Percentiles rank a stretch among this genome's conserved stretches.
Evolutionary conservation across 2,113 vertebrate genomes (phyloP).

Genomic region (Carassius gibelio): DNA sequence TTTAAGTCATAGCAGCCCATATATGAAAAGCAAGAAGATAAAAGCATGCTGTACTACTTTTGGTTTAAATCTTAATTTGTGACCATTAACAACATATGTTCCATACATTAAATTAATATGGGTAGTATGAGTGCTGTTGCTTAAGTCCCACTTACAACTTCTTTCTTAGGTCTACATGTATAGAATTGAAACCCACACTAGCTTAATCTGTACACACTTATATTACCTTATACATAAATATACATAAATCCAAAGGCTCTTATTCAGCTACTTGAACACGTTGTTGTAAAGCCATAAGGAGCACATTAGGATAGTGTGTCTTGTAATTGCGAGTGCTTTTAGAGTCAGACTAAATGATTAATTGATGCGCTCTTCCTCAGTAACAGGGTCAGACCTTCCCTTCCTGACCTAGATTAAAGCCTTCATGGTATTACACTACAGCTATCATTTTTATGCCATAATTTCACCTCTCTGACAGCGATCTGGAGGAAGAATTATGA

Average conservation of each 20-base stretch:
- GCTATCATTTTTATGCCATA: not conserved
- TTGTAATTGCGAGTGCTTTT: constrained; percentile 8
- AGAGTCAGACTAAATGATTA: constrained; percentile 44
- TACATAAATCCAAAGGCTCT: not conserved
- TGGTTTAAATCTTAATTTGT: not conserved
- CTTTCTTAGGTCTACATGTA: not conserved
- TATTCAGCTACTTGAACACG: not conserved
- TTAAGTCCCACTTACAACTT: too few relatives aligned
- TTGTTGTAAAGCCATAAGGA: not conserved
- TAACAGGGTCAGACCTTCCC: constrained; percentile 20
- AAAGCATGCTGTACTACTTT: not conserved
- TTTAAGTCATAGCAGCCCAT: too few relatives aligned
- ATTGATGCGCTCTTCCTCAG: constrained; percentile 35
- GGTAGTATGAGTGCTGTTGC: too few relatives aligned
- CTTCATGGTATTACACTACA: not conserved
- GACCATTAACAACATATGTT: too few relatives aligned
- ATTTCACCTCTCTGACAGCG: not conserved
- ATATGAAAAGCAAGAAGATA: too few relatives aligned
- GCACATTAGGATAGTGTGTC: not conserved
- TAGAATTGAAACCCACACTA: not conserved
- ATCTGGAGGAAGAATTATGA: not conserved
- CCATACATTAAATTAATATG: too few relatives aligned
- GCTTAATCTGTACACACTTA: not conserved
- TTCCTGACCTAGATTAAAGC: constrained; percentile 36
- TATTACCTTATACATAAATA: too few relatives aligned